Percentiles rank a stretch among this genome's conserved stretches.
phyloP scores from a whole-genome alignment of 2,113 vertebrate species.

The Brachyistius frenatus region DNA sequence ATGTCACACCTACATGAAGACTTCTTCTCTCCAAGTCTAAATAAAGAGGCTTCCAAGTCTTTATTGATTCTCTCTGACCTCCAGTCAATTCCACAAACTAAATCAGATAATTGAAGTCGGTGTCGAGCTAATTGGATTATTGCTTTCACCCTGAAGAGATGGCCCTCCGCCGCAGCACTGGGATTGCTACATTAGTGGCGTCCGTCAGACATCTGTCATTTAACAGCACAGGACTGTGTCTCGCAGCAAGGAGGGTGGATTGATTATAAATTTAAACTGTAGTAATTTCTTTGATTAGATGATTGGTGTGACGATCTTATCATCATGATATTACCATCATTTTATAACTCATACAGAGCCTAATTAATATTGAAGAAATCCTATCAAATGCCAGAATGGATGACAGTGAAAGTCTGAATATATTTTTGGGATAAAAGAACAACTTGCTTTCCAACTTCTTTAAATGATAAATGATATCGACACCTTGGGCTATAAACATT shows the following conservation, averaged over 20 bases:
- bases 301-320: conserved; percentile 36
- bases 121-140: conserved; percentile 88
- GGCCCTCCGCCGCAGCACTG: conserved; percentile 54
- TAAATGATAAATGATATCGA: conserved; percentile 29
- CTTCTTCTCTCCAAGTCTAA: conserved; percentile 63
- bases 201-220: conserved; percentile 76
- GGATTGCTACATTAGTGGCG: conserved; percentile 72
- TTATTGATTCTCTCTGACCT: conserved; percentile 82
- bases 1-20: conserved; percentile 27
- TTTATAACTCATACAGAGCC: conserved; percentile 29
- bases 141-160: conserved; percentile 82
- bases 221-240: conserved; percentile 33
- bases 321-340: conserved; percentile 17
- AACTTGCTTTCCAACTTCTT: neutral
- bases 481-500: conserved; percentile 1
- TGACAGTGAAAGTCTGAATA: conserved; percentile 4
- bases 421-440: neutral
- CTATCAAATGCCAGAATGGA: conserved; percentile 6
- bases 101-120: conserved; percentile 88
- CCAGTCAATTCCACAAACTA: conserved; percentile 83
- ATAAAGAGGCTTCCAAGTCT: conserved; percentile 76
- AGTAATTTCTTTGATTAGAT: conserved; percentile 42
- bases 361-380: conserved; percentile 24
- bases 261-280: conserved; percentile 56
- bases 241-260: conserved; percentile 53